Evolutionary conservation across 2,113 vertebrate species (phyloP).

Genomic region (Gulo gulo): DNA sequence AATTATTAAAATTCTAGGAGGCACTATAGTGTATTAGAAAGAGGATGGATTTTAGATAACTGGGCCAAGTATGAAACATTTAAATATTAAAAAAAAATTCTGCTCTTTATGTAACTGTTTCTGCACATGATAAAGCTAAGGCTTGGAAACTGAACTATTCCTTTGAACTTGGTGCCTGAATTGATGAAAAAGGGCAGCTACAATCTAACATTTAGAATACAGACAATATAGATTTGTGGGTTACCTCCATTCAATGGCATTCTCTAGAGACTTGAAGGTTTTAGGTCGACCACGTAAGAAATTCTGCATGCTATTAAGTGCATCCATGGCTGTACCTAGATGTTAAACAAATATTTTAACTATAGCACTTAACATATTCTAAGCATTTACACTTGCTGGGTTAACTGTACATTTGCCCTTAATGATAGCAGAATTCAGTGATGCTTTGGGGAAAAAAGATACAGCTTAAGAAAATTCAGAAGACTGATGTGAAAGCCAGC

Average conservation of each 20-base stretch:
- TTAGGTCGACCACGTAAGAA: conserved; percentile 98
- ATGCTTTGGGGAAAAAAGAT: not conserved
- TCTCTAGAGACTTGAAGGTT: conserved; percentile 97
- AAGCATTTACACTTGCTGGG: not conserved
- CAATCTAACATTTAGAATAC: conserved; percentile 45
- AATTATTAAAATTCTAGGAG: conserved; percentile 27
- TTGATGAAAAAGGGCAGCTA: conserved; percentile 31
- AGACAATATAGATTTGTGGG: not conserved
- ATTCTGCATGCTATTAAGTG: conserved; percentile 99
- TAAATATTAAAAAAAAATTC: not conserved
- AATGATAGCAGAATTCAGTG: conserved; percentile 18
- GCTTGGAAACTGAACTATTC: not conserved
- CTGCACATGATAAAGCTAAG: not conserved
- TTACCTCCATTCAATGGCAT: conserved; percentile 99
- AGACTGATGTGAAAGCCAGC: not conserved
- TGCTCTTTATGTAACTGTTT: conserved; percentile 21
- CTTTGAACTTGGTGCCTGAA: not conserved
- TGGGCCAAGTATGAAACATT: conserved; percentile 5
- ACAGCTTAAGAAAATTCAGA: conserved; percentile 35
- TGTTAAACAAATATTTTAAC: conserved; percentile 53
- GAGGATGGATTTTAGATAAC: not conserved
- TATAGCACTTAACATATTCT: conserved; percentile 15
- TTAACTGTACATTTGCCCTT: not conserved
- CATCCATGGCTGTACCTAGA: conserved; percentile 98
- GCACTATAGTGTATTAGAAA: not conserved